Conservation (phyloP, 2,888 invertebrate genomes). For the Tetranychus piercei region DNA sequence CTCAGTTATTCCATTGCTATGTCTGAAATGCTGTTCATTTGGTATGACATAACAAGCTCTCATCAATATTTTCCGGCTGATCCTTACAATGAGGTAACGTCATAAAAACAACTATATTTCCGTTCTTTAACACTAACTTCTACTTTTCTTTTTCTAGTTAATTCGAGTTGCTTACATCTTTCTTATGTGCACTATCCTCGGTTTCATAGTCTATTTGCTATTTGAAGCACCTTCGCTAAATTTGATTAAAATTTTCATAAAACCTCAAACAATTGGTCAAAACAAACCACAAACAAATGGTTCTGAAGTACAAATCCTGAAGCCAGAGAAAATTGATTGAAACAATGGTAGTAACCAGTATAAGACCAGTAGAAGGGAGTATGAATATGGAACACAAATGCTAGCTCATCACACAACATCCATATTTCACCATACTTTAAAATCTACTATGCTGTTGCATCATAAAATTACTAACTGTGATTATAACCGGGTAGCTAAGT, state of each 20-base stretch:
- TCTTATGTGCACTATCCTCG: background rate
- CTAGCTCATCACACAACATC: no score
- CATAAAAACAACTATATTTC: background rate
- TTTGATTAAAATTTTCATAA: background rate
- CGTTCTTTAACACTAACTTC: background rate
- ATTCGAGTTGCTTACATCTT: background rate
- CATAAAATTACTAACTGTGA: no score
- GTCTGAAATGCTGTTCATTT: slow-evolving; percentile 6
- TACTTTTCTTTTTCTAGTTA: background rate
- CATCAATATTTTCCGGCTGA: slow-evolving; percentile 9
- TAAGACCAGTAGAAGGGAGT: no score
- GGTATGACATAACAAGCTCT: slow-evolving; percentile 4
- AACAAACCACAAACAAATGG: no score
- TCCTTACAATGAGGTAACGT: background rate
- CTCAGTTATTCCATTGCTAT: background rate
- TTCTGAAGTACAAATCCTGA: no score
- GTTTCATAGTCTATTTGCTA: background rate
- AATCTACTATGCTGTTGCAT: no score
- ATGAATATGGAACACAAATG: no score
- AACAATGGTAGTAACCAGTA: no score
- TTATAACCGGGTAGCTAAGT: no score
- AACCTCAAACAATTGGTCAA: background rate
- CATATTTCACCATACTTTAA: no score
- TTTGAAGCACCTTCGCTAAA: background rate
- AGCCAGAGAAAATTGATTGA: no score